phyloP scores from a whole-genome alignment of 2,113 vertebrate genomes.

The Enhydra lutris region DNA sequence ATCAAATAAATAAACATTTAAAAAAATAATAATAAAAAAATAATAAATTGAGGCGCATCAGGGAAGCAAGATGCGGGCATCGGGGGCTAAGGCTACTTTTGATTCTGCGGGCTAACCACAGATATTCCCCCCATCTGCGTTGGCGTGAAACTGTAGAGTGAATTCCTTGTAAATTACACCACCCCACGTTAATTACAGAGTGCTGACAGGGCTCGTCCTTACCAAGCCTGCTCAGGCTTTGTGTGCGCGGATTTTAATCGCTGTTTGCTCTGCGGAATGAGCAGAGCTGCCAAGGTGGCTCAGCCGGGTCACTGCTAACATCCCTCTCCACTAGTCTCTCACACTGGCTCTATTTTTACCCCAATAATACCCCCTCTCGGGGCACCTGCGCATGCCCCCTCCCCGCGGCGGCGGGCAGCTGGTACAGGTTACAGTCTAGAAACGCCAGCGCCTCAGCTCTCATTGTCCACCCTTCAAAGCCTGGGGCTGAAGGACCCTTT shows the following conservation, averaged over 20 bases:
- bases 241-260: conserved; percentile 75
- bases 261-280: conserved; percentile 78
- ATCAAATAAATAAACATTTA: too few species aligned
- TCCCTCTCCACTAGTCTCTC: conserved; percentile 58
- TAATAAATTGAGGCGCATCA: conserved; percentile 63
- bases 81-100: conserved; percentile 69
- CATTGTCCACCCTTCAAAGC: conserved; percentile 8
- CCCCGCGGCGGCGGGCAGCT: not conserved
- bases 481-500: conserved; percentile 31
- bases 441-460: not conserved
- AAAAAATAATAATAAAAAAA: too few species aligned
- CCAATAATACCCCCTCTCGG: conserved; percentile 1
- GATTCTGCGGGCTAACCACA: conserved; percentile 67
- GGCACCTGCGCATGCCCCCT: not conserved
- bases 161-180: conserved; percentile 81
- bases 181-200: conserved; percentile 78
- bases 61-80: conserved; percentile 72
- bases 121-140: not conserved
- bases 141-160: conserved; percentile 63
- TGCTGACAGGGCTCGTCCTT: conserved; percentile 79
- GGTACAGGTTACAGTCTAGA: conserved; percentile 60
- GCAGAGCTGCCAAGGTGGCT: conserved; percentile 61
- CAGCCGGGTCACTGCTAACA: conserved; percentile 52
- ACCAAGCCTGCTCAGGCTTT: conserved; percentile 71
- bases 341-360: conserved; percentile 70